Percentiles rank a stretch among this genome's conserved stretches.
phyloP scores from a whole-genome alignment of 2,888 invertebrate species.

The Limnephilus marmoratus region DNA sequence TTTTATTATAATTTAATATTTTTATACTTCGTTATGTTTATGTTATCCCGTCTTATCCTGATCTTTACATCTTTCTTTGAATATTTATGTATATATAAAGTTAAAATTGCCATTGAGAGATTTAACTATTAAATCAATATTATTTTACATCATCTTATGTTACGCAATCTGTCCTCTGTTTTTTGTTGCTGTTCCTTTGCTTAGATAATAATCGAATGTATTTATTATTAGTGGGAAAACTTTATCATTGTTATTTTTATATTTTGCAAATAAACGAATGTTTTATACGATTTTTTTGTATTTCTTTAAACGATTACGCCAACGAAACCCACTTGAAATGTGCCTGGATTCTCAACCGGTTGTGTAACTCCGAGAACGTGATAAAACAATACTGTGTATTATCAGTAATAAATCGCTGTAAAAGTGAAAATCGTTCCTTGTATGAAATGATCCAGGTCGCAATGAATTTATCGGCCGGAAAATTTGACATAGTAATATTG shows the following conservation, averaged over 20 bases:
- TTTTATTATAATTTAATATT: neutral
- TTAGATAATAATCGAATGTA: neutral
- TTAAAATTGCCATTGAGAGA: neutral
- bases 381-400: neutral
- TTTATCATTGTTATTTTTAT: conserved; percentile 15
- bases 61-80: neutral
- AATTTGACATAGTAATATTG: conserved; percentile 31
- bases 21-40: neutral
- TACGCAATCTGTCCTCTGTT: neutral
- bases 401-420: neutral
- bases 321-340: neutral
- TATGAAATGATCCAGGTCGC: conserved; percentile 24
- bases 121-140: neutral
- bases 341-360: neutral
- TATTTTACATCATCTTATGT: neutral
- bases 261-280: conserved; percentile 34
- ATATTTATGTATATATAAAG: neutral
- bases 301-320: conserved; percentile 2
- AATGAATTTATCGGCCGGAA: conserved; percentile 29
- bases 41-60: neutral
- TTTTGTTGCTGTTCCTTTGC: conserved; percentile 11
- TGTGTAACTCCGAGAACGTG: neutral
- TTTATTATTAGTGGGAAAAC: neutral
- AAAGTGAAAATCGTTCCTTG: conserved; percentile 42
- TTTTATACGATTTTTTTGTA: conserved; percentile 28